Evolutionary conservation across 2,888 invertebrate species (phyloP), one percentile per base, ranked within the genome.

Genomic region (Hemicrepidius hirtus): DNA sequence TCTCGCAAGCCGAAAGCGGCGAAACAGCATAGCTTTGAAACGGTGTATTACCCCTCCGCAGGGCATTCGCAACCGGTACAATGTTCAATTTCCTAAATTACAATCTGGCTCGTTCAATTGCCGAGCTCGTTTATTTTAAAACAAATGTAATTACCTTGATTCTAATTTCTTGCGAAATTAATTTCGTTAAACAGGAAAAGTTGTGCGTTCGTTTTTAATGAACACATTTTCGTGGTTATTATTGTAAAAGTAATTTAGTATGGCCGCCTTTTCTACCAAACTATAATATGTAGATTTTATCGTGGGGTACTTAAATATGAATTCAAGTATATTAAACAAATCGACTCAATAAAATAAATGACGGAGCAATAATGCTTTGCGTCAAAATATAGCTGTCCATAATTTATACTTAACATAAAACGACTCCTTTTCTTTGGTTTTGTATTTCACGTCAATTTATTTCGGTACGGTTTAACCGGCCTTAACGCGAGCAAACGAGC

Each of bases 81-180:
- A 55, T 73, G 75, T 75, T 77, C 80, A 81, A 80, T 81, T 81
- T 81, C 70, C 79, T 79, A 80, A 81, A 81, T 81, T 81, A 79
- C 78, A 80, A 80, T 81, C 81, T 80, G 79, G 80, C 80, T 78
- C 78, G 78, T 79, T 79, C 79, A 80, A 81, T 81, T 80, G 79
- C 77, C 72, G 73, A 57, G 74, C 78, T 79, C 81, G 78, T 80
- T 81, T 80, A 71, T 79, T 81, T 80, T 78, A 79, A 80, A 80
- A 75, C 74, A 76, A 71, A 76, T 73, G 74, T 77, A 80, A 80
- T 80, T 78, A 79, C 64, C 65, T 70, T 55, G 75, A 74, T 70
- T 69, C 69, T 78, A 75, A 78, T 78, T 75, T 71, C 70, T 68
- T 49, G 64, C 68, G 74, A 74, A 76, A 72, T 72, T 69, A 74